phyloP scores from a whole-genome alignment of 2,113 vertebrate species.

The Bufo gargarizans region DNA sequence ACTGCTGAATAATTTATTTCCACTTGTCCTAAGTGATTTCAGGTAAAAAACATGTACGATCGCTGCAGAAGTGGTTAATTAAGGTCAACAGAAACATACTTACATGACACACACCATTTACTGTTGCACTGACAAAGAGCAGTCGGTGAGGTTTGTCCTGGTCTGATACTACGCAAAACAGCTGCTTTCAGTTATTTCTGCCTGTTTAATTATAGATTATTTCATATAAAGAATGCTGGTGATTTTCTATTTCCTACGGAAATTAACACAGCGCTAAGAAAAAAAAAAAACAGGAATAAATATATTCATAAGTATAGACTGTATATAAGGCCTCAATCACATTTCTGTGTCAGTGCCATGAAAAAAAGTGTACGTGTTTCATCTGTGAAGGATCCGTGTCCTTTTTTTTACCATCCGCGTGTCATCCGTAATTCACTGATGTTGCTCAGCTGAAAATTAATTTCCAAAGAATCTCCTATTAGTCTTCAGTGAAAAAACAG shows the following conservation, averaged over 20 bases:
- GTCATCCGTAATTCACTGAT: too few species aligned
- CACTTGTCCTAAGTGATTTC: constrained; percentile 23
- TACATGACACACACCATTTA: constrained; percentile 39
- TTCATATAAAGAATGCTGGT: constrained; percentile 21
- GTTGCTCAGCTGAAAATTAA: too few species aligned
- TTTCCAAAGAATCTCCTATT: too few species aligned
- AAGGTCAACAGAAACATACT: constrained; percentile 47
- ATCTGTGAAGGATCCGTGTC: too few species aligned
- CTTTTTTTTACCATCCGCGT: too few species aligned
- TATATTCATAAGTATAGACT: background rate
- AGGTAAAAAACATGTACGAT: constrained; percentile 40
- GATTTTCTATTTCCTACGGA: constrained; percentile 32
- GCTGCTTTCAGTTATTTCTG: constrained; percentile 13
- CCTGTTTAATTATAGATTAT: constrained; percentile 42
- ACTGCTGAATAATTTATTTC: constrained; percentile 41
- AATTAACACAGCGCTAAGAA: background rate
- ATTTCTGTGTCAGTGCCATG: too few species aligned
- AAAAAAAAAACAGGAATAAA: too few species aligned
- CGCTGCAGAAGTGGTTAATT: constrained; percentile 28
- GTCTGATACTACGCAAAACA: background rate
- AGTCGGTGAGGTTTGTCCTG: constrained; percentile 12
- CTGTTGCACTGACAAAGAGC: constrained; percentile 33
- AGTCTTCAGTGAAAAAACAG: too few species aligned
- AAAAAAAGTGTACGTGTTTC: too few species aligned
- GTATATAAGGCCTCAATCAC: background rate